Base-by-base conservation (phyloP, 2,888 invertebrate species). In the Thymelicus sylvestris region DNA sequence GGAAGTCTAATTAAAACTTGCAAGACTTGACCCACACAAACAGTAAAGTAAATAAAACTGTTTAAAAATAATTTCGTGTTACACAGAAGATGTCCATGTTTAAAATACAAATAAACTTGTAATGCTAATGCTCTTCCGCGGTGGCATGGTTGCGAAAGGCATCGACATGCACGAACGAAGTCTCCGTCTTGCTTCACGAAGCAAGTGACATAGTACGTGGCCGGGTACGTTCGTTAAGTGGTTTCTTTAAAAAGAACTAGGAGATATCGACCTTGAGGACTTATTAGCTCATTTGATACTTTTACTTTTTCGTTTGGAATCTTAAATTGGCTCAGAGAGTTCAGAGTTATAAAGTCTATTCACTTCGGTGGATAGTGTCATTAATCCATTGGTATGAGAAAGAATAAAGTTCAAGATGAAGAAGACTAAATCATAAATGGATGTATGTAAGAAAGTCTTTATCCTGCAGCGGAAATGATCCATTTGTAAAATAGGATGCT, bases 91-190 rank as follows among this genome's bases (percentile, higher is more conserved):
- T 52, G 63, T 44, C n/a, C 59, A n/a, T 55, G 55, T 68, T 68
- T 63, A 44, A 68, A 63, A 68, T 57, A 38, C 68, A 55, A 44
- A 31, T 68, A 57, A 68, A 68, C 62, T 31, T 55, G 67, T 44
- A 62, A 68, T 68, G 67, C 44, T 38, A 68, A 62, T 62, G 62
- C 7, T 63, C 63, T 63, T 68, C 68, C 68, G 68, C 62, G 55
- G 44, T 48, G 63, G 68, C 47, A 38, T 31, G 12, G 8, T 68
- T 63, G 63, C 57, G 68, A 68, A 63, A 68, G 19, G 55, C 44
- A 63, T 68, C 62, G 63, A 55, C 62, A 63, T 68, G 68, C 68
- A 68, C 62, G 68, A 68, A 44, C 62, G n/a, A 39, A 38, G 39
- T 5, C 24, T 19, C 55, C 55, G 55, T 55, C 67, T 67, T 67